Base-by-base conservation (phyloP, 2,113 vertebrate genomes). In the Oryzias melastigma region DNA sequence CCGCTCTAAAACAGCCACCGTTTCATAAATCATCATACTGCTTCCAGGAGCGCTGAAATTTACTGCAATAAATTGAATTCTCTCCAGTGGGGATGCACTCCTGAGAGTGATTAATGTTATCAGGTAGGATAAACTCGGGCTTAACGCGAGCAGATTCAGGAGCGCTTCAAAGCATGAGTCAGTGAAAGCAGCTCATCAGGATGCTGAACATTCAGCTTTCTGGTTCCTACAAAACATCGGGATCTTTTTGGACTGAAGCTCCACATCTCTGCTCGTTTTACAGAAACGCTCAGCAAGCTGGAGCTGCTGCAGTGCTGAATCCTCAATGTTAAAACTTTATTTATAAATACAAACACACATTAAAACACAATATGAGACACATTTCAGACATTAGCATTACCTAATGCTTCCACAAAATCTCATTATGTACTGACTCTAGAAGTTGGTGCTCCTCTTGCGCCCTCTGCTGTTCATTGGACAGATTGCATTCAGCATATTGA, bases 401-500 rank as follows among this genome's bases (percentile, higher is more conserved):
- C 16, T 20, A 52, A 64, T 1, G 46, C 40, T 58, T 53, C 53
- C 68, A 49, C 27, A 35, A 35, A 35, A 35, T 7, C 8, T 3
- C 12, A 35, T 10, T 10, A 35, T 35, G 12, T 10, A 35, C 35
- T 35, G 35, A 8, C 10, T 16, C 7, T 0, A 13, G 25, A 0
- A 14, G 69, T 80, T 58, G 7, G 17, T 78, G 83, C 51, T 80
- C 71, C 15, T 67, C 61, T 69, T 69, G 80, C 74, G 0, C 82
- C 87, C 78, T 85, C 87, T 81, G 56, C 71, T 87, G 87, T 41
- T 44, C 47, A 5, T 0, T 0, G 10, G 50, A 25, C 17, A 64
- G 43, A 79, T 29, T 56, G 27, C 14, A 25, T 10, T 10, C 7
- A 19, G 7, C 19, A 1, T 5, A 7, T 0, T 48, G 24, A 7